Evolutionary conservation across 2,113 vertebrate genomes (phyloP).

Genomic region (Menidia beryllina): DNA sequence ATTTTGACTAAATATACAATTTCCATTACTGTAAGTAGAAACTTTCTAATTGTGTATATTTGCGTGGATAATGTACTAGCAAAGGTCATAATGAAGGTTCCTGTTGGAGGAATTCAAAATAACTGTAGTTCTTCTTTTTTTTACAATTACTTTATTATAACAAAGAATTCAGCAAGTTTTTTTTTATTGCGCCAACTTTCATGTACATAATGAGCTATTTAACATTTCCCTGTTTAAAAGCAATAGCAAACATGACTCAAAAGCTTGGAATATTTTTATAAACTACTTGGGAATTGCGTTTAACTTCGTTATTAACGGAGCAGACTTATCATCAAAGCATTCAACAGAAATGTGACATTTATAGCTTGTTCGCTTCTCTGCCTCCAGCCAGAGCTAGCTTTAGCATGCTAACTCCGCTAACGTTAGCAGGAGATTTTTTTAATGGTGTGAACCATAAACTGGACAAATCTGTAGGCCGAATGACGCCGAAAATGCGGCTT

Average conservation of each 20-base stretch:
- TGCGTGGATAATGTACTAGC: no score
- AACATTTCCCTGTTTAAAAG: background rate
- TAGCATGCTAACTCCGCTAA: slow-evolving; percentile 24
- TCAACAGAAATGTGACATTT: background rate
- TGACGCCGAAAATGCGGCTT: background rate
- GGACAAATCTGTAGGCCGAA: background rate
- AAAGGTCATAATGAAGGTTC: no score
- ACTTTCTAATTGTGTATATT: no score
- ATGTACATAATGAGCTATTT: background rate
- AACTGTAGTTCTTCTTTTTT: no score
- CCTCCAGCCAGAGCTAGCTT: slow-evolving; percentile 40
- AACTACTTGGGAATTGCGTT: background rate
- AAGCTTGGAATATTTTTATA: background rate
- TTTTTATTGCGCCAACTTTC: background rate
- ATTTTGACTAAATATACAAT: no score
- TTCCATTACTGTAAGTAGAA: no score
- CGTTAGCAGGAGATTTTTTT: slow-evolving; percentile 3
- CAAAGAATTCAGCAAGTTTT: no score
- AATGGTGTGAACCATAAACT: background rate
- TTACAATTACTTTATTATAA: background rate
- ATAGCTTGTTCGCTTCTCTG: background rate
- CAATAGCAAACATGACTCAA: background rate
- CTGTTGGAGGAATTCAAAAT: no score
- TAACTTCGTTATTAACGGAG: background rate
- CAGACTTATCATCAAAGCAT: background rate